Base-by-base conservation (phyloP, 2,797 vertebrate species). In the Acanthornis magna region DNA sequence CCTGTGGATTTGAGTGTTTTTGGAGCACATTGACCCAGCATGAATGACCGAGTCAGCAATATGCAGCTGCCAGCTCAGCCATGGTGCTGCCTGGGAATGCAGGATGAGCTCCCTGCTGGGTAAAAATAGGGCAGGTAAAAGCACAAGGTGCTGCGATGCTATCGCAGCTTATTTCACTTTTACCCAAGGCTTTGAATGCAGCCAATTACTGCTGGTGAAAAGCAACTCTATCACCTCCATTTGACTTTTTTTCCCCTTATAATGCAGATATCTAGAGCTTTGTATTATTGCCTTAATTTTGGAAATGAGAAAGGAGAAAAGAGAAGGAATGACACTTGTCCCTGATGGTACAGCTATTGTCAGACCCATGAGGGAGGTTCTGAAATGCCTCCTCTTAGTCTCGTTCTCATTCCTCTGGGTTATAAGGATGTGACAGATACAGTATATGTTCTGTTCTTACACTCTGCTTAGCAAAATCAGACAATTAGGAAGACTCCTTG, bases 111-210 rank as follows among this genome's bases (percentile, higher is more conserved):
- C 60, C 88, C 71, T 38, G 48, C 48, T 9, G 8, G 66, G 32
- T 70, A n/a, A 91, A 93, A 95, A 90, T 54, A 94, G 94, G 80
- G 74, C 77, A 93, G 71, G 74, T 45, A 57, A 87, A 91, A 96
- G 83, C 34, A 76, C 89, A 76, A 76, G 38, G 26, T 47, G 32
- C 58, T 67, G 13, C 16, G 25, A 67, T 47, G 42, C 53, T 86
- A 54, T 48, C 2, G 0, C 38, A 70, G 27, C 50, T 92, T 68
- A 68, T 91, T 93, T 85, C 71, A 40, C 34, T 87, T 87, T 67
- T 50, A 63, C 62, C 53, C 22, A 2, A 7, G 47, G 42, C 74
- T 89, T 94, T 91, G 80, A 87, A 60, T 73, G 60, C 50, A 79
- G 63, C 71, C 83, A 73, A 79, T 95, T 94, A 94, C 48, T 82